A percentile compares a stretch with the other conserved stretches of the same genome.
Conservation (phyloP, 2,113 vertebrate species). For the Hemicordylus capensis region DNA sequence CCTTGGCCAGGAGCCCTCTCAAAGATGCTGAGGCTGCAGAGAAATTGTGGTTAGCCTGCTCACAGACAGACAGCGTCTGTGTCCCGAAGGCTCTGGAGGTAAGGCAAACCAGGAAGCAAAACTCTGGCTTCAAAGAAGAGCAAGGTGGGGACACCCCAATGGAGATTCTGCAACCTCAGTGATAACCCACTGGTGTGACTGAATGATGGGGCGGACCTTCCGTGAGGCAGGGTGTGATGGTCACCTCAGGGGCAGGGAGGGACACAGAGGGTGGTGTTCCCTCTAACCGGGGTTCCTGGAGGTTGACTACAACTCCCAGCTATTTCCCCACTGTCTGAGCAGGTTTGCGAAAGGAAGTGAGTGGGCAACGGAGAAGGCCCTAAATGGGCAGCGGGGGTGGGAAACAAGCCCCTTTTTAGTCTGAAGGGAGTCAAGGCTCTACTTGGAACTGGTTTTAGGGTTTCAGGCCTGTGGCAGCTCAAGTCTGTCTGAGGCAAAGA, state of each 20-base stretch:
- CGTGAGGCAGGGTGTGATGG: too few species aligned
- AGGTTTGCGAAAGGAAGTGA: not conserved
- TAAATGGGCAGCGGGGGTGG: too few species aligned
- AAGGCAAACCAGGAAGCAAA: not conserved
- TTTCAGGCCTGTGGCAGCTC: not conserved
- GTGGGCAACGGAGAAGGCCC: too few species aligned
- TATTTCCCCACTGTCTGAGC: too few species aligned
- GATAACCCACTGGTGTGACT: not conserved
- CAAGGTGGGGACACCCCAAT: not conserved
- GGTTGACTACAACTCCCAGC: too few species aligned
- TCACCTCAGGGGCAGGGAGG: too few species aligned
- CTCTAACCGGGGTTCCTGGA: too few species aligned
- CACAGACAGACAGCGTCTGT: not conserved
- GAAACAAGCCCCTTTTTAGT: not conserved
- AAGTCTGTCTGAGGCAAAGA: too few species aligned
- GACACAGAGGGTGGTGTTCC: too few species aligned
- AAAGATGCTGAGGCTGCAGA: not conserved
- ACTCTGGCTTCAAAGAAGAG: not conserved
- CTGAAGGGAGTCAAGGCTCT: not conserved
- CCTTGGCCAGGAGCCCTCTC: not conserved
- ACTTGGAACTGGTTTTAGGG: not conserved
- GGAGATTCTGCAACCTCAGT: constrained; percentile 1
- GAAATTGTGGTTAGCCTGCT: not conserved
- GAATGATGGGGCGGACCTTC: too few species aligned
- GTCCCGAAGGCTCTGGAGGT: not conserved